Evolutionary conservation across 2,888 invertebrate species (phyloP), one percentile per base, ranked within the genome.

Genomic region (Protophormia terraenovae): DNA sequence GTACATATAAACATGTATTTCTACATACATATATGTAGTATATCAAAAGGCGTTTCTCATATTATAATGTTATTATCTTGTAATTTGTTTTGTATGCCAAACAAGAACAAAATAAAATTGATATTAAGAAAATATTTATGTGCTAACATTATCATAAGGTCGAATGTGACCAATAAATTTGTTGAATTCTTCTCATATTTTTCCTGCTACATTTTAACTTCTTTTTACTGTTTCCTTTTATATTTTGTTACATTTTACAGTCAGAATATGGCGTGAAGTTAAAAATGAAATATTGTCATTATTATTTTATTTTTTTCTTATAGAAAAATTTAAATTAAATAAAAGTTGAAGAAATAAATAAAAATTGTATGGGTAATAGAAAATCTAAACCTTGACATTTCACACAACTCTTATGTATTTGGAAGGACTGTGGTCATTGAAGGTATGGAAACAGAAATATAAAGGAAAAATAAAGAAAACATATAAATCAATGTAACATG

Each of bases 21-120:
- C 19, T 50, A 41, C 12, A 2, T 41, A 41, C 41, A 41, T 32
- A 19, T 58, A 5, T 41, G n/a, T 38, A 2, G 4, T 19, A 55
- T 55, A 24, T 60, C 3, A 72, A 55, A 60, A 76, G 78, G 81
- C 84, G 84, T 85, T 81, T 62, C 73, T 55, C 77, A 71, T 81
- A 69, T 78, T 82, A 47, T 78, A 73, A 78, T 85, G 84, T 85
- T 81, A 85, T 85, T 81, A 78, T 73, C 38, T 73, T 81, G 84
- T 85, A 85, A 85, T 82, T 85, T 85, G 81, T 81, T 75, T 81
- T 85, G 73, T 78, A 67, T 69, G 58, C 50, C 77, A 73, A 77
- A 38, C 27, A 45, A 55, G 10, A 73, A 77, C 24, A 83, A 83
- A 83, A 67, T 24, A 16, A 41, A 60, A 77, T 72, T 77, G 35